These are phyloP conservation scores for Timema podura DNA, from an alignment of 2,888 invertebrate species.

Conservation along the genomic window DNA sequence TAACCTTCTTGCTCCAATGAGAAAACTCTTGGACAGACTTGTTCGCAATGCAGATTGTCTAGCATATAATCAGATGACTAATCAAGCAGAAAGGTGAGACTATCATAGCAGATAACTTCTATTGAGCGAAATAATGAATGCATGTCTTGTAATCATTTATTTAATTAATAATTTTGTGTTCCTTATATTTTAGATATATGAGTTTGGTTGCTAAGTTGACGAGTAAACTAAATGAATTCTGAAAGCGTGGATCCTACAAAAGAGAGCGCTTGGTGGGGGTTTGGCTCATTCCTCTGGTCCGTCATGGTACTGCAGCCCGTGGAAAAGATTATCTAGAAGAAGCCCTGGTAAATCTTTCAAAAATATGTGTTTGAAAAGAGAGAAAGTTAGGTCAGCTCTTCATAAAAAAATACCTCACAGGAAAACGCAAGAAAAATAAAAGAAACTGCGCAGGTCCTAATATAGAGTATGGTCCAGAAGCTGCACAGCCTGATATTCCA, in stretches of 20 bases:
- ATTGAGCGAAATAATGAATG: too few relatives aligned
- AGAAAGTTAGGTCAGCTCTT: neutral
- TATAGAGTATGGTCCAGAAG: too few relatives aligned
- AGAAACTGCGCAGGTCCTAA: too few relatives aligned
- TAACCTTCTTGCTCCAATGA: neutral
- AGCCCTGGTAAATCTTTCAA: neutral
- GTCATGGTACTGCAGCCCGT: neutral
- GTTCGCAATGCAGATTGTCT: conserved; percentile 7
- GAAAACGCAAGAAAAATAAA: too few relatives aligned
- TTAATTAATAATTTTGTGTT: neutral
- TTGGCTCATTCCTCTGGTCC: too few relatives aligned
- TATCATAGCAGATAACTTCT: neutral
- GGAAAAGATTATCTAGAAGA: conserved; percentile 4
- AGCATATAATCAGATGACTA: neutral
- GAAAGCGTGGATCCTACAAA: neutral
- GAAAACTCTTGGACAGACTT: conserved; percentile 9
- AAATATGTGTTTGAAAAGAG: neutral
- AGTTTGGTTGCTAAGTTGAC: neutral
- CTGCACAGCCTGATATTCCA: too few relatives aligned
- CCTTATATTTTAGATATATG: neutral
- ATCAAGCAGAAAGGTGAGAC: conserved; percentile 4
- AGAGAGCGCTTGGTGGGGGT: neutral
- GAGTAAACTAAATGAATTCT: neutral
- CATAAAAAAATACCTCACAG: neutral
- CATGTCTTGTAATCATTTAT: neutral